Evolutionary conservation across 2,113 vertebrate genomes (phyloP), one percentile per base, ranked within the genome.

Genomic region (Eidolon helvum): DNA sequence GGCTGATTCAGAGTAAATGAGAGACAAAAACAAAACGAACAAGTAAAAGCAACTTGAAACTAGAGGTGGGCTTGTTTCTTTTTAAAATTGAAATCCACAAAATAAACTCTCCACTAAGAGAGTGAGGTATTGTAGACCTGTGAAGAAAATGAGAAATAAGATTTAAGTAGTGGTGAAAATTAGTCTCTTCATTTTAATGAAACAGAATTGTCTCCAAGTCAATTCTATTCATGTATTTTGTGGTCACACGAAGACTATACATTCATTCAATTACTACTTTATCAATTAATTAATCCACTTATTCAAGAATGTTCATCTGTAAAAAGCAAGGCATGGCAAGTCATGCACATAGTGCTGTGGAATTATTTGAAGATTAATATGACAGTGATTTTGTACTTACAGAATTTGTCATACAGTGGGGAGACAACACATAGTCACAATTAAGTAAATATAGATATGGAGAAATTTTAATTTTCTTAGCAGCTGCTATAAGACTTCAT

Each of bases 401-500:
- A 33, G 53, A 61, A 50, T 82, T 82, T 91, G 43, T 48, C 21
- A 40, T 69, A n/a, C 4, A 33, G 10, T 71, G 10, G 48, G 38
- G 45, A 72, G 55, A 30, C 10, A 30, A 77, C 19, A 69, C 15
- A 35, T 63, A 30, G 57, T 53, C 50, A 83, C 35, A 75, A 48
- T 75, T 40, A 69, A 77, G 53, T 69, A 96, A 68, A 82, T 38
- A 68, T 6, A 38, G 43, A n/a, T 63, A 43, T 63, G 11, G 30
- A 94, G 57, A 88, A 33, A 24, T 14, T 75, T 57, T 78, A 71
- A 38, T 92, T 92, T 91, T 91, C 43, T 38, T 77, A 96, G 69
- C 30, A 83, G 24, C 43, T 77, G 35, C 33, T 38, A 15, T 63
- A 85, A 88, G 57, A 28, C 48, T 65, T 85, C 22, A 24, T 90